phyloP scores from a whole-genome alignment of 30 jellyfish, hydroid and myxozoan species.

The Catostylus mosaicus region DNA sequence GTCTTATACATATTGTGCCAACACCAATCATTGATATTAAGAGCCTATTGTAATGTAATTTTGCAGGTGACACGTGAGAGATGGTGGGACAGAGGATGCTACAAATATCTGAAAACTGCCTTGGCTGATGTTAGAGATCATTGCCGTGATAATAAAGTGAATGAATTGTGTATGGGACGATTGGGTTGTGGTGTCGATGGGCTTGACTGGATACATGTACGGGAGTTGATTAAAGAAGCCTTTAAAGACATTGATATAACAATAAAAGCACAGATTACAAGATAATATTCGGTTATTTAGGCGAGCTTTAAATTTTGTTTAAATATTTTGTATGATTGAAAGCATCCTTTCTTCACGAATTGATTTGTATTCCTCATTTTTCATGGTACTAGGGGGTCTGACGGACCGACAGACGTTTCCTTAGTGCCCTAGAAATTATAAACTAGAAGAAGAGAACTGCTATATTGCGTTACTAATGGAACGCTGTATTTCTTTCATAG shows the following conservation, averaged over 20 bases:
- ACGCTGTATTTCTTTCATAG: no score
- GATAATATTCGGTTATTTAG: not conserved
- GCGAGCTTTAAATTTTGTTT: no score
- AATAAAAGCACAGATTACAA: slow-evolving; percentile 48
- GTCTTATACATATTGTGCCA: no score
- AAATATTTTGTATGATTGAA: no score
- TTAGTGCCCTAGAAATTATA: no score
- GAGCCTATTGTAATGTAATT: not conserved
- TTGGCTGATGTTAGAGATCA: slow-evolving; percentile 36
- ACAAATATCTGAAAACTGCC: slow-evolving; percentile 39
- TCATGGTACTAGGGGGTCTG: no score
- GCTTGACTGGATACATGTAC: slow-evolving; percentile 60
- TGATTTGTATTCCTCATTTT: no score
- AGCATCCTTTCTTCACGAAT: no score
- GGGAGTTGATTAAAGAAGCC: slow-evolving; percentile 32
- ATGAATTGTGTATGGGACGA: slow-evolving; percentile 65
- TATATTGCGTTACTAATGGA: no score
- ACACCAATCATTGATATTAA: slow-evolving; percentile 1
- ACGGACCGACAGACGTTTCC: no score
- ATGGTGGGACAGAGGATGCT: slow-evolving; percentile 80
- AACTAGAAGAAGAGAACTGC: no score
- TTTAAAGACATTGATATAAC: slow-evolving; percentile 52
- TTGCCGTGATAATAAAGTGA: slow-evolving; percentile 29
- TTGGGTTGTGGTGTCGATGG: slow-evolving; percentile 72
- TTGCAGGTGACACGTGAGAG: slow-evolving; percentile 64